A percentile compares a stretch with the other conserved stretches of the same genome.
These are phyloP conservation scores for Microcebus murinus DNA, from an alignment of 2,113 vertebrate species.

Conservation along the genomic window DNA sequence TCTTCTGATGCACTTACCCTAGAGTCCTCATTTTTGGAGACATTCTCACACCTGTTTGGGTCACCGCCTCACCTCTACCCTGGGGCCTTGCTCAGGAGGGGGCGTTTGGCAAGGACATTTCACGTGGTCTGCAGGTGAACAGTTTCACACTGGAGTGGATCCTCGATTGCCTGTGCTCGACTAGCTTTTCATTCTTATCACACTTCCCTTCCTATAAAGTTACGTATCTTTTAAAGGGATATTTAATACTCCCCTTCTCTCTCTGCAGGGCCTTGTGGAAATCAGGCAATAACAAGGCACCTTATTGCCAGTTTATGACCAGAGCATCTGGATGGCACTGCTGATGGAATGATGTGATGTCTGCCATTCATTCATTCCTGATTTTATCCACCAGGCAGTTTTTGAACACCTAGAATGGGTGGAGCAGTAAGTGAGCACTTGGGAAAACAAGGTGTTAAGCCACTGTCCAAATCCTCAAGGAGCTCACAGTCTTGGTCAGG, in stretches of 20 bases:
- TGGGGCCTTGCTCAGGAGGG: not conserved
- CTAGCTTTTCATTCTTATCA: constrained; percentile 62
- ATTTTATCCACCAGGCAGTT: not conserved
- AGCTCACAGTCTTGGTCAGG: not conserved
- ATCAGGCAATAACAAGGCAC: not conserved
- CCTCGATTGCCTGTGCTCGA: not conserved
- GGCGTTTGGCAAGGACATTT: not conserved
- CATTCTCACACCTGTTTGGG: not conserved
- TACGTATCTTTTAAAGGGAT: constrained; percentile 19
- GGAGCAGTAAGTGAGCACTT: not conserved
- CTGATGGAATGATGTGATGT: not conserved
- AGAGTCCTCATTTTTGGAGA: not conserved
- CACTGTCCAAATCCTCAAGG: not conserved
- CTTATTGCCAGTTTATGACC: not conserved
- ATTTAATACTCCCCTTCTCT: constrained; percentile 42
- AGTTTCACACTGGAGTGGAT: not conserved
- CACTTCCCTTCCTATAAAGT: constrained; percentile 62
- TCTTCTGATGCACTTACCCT: not conserved
- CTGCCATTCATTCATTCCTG: not conserved
- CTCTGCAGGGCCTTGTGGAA: not conserved
- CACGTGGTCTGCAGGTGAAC: not conserved
- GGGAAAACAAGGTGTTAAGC: not conserved
- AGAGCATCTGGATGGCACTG: not conserved
- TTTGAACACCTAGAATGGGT: not conserved
- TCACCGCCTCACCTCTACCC: not conserved